Percentiles rank a stretch among this genome's conserved stretches.
Evolutionary conservation across 2,113 vertebrate genomes (phyloP).

Genomic region (Thamnaconus septentrionalis): DNA sequence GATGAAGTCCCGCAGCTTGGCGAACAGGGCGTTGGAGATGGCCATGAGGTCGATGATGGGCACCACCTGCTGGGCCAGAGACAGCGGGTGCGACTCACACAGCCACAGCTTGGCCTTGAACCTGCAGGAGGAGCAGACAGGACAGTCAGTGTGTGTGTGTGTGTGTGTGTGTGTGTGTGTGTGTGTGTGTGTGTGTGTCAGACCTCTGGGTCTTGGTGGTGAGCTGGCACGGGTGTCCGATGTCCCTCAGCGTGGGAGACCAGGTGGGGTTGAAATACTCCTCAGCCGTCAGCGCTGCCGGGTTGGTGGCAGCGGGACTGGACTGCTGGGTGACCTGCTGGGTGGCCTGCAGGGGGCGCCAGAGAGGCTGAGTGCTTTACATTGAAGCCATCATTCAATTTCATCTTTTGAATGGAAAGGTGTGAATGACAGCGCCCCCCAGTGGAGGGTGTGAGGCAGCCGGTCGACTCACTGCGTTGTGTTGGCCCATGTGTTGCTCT

Average conservation of each 20-base stretch:
- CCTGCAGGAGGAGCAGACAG: conserved; percentile 65
- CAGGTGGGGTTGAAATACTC: conserved; percentile 94
- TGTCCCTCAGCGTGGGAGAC: conserved; percentile 85
- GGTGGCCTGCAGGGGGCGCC: conserved; percentile 72
- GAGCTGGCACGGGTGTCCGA: conserved; percentile 93
- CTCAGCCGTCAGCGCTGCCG: conserved; percentile 89
- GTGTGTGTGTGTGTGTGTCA: conserved; percentile 37
- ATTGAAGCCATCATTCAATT: too few relatives aligned
- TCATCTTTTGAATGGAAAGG: too few relatives aligned
- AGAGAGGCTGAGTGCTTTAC: too few relatives aligned
- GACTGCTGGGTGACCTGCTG: conserved; percentile 89
- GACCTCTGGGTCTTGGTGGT: conserved; percentile 99
- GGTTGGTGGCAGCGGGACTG: conserved; percentile 84
- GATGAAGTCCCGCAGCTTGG: conserved; percentile 96
- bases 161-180: conserved; percentile 4
- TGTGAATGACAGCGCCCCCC: too few relatives aligned
- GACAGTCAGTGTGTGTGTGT: not conserved
- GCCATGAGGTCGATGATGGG: conserved; percentile 99
- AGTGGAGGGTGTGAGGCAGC: not conserved
- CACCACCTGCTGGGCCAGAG: conserved; percentile 91
- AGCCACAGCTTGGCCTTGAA: conserved; percentile 98
- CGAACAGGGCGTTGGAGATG: conserved; percentile 94
- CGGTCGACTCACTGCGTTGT: conserved; percentile 84
- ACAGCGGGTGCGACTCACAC: conserved; percentile 95
- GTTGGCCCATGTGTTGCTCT: conserved; percentile 93